Conservation (phyloP, 2,888 invertebrate species). For the Stratiomys singularior region DNA sequence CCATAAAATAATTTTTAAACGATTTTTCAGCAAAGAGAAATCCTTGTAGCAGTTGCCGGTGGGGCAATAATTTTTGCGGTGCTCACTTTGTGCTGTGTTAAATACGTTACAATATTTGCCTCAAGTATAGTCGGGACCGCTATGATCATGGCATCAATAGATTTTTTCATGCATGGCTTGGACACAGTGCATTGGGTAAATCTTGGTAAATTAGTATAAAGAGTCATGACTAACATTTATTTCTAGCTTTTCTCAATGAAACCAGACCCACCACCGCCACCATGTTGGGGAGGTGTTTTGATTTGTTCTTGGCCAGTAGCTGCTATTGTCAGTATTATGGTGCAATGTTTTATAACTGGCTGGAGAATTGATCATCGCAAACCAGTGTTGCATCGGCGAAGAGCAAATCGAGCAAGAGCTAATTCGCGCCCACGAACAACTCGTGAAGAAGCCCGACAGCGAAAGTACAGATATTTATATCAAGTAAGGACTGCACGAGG, state of each 20-base stretch:
- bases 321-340: conserved; percentile 64
- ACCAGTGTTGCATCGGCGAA: conserved; percentile 59
- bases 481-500: conserved; percentile 90
- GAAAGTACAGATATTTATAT: conserved; percentile 87
- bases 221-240: conserved; percentile 21
- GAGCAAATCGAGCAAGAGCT: conserved; percentile 55
- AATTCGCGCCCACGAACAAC: conserved; percentile 76
- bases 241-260: conserved; percentile 60
- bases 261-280: conserved; percentile 64
- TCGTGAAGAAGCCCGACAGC: conserved; percentile 81
- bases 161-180: conserved; percentile 64
- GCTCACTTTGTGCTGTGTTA: conserved; percentile 64
- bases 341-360: conserved; percentile 65
- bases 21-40: conserved; percentile 61
- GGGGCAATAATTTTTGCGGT: conserved; percentile 65
- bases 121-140: conserved; percentile 65
- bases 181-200: conserved; percentile 64
- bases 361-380: conserved; percentile 65
- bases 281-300: conserved; percentile 64
- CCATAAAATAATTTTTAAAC: conserved; percentile 13
- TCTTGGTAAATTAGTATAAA: not conserved
- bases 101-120: conserved; percentile 63
- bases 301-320: conserved; percentile 64
- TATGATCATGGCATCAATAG: conserved; percentile 64
- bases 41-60: conserved; percentile 64